Evolutionary conservation across 1,140 invertebrate genomes (phyloP), one percentile per base, ranked within the genome.

Genomic region (Nymphalis io): DNA sequence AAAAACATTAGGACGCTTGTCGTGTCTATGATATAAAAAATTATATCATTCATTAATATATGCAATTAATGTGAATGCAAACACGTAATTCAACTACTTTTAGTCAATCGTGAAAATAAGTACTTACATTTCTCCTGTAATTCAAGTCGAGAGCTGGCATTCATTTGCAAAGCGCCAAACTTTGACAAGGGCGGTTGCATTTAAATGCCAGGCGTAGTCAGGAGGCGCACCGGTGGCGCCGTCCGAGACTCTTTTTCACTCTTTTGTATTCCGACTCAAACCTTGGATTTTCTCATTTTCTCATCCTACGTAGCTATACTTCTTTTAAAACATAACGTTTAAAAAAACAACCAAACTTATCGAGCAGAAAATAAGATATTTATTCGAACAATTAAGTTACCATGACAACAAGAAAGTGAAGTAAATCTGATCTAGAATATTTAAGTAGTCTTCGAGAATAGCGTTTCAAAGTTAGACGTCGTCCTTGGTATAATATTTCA

Each of bases 131-230:
- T 66, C 39, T 20, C 11, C 39, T 68, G 66, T 73, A 73, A 81
- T 79, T 78, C 74, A 74, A 79, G 70, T 66, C 70, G 71, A 72
- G 72, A 81, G 68, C 76, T 80, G 71, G 73, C 81, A 82, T 82
- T 82, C 79, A 84, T 85, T 87, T 79, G 78, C 74, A 80, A 81
- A 77, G 65, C 75, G 73, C 75, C 69, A 80, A 85, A 83, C 73
- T 88, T 84, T 85, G 81, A 83, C 83, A 85, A 85, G 81, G 85
- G 80, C 71, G 79, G 79, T 80, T 85, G 83, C 80, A 85, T 87
- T 88, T 84, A 81, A 85, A 87, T 85, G 76, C 53, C 76, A 70
- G 72, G 75, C 70, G 72, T 55, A 64, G 69, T 61, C 64, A 65
- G 69, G 57, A 68, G 61, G 64, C 61, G 18, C 53, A 42, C 62